Base-by-base conservation (phyloP, 2,797 vertebrate genomes). In the Melopsittacus undulatus region DNA sequence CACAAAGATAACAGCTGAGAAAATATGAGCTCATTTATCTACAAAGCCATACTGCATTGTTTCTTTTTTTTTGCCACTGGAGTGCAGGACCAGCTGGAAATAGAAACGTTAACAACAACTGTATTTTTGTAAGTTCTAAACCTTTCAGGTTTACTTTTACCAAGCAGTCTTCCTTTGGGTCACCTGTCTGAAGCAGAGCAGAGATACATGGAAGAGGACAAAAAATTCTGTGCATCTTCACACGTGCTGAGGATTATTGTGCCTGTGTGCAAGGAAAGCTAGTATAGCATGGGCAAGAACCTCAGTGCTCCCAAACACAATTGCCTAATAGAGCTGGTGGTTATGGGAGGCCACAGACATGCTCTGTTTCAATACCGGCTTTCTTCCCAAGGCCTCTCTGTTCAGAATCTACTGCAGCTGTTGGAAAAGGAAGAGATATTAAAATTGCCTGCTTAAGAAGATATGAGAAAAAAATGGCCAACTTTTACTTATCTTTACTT, bases 251-350 rank as follows among this genome's bases (percentile, higher is more conserved):
- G 22, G 32, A 23, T 59, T 88, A 29, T 8, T 61, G 48, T 29
- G 59, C 11, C 22, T 59, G 1, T 34, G 11, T 67, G 16, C 34
- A 48, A 75, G 42, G 38, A 57, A 80, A 75, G 12, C 4, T 68
- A 61, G 20, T 13, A 26, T 59, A 82, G 7, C 16, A 24, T 3
- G 34, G 38, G 11, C 20, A 64, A 87, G 61, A 87, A 32, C 22
- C 23, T 80, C 72, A 74, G 0, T 14, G 19, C 3, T 87, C 49
- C 17, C 38, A 68, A 29, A 34, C 13, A 4, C 1, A 1, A 2
- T 23, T 38, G 11, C 61, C 38, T 36, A 26, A n/a, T 20, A 78
- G 46, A 83, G 48, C 23, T 83, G 34, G 7, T 61, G 42, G 70
- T 38, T 68, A 29, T 32, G 27, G 45, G 26, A 87, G 30, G 34